These are phyloP conservation scores for Pardosa pseudoannulata DNA, from an alignment of 2,888 invertebrate species.

Conservation along the genomic window DNA sequence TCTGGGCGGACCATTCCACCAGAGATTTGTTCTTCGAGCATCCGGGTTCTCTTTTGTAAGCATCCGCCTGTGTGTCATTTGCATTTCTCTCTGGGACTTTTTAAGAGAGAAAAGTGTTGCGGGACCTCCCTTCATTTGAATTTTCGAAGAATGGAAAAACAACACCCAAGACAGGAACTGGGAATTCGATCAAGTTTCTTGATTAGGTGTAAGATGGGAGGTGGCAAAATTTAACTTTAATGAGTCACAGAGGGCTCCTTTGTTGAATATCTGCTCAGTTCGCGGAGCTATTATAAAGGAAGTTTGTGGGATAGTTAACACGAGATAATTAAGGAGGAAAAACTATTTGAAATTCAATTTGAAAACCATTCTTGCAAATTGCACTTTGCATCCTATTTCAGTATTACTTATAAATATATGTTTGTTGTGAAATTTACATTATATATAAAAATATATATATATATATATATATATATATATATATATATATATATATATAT, in stretches of 20 bases:
- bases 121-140: conserved; percentile 8
- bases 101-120: neutral
- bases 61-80: conserved; percentile 14
- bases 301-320: no score
- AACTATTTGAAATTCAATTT: no score
- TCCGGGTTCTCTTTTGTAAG: conserved; percentile 6
- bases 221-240: neutral
- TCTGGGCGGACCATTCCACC: neutral
- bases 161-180: conserved; percentile 1
- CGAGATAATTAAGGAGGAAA: no score
- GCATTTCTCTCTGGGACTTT: neutral
- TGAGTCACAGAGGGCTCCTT: neutral
- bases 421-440: no score
- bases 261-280: neutral
- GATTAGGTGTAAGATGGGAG: conserved; percentile 15
- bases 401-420: no score
- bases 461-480: no score
- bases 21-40: neutral
- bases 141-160: neutral
- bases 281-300: no score
- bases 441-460: no score
- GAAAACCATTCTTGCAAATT: no score
- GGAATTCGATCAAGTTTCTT: neutral
- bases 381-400: no score
- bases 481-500: no score